Base-by-base conservation (phyloP, 2,888 invertebrate genomes). In the Volucella bombylans region DNA sequence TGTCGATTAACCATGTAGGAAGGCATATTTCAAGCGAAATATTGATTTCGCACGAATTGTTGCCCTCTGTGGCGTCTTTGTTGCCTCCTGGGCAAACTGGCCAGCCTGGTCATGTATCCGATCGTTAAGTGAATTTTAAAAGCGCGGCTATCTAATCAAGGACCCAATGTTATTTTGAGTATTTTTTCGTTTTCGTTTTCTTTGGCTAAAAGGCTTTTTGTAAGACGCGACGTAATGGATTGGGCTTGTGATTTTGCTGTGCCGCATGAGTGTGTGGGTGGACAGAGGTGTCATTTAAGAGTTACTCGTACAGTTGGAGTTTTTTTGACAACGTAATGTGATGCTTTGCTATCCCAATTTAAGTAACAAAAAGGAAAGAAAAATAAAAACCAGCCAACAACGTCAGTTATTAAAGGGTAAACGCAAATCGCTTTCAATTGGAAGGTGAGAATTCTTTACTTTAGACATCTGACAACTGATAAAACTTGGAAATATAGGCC, bases 91-190 rank as follows among this genome's bases (percentile, higher is more conserved):
- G n/a, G 4, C 45, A 52, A 15, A 10, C 43, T 77, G n/a, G 18
- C 15, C 12, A 31, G 23, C 45, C 31, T 23, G 77, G 57, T 59
- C 50, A 41, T 57, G 67, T 43, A 55, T 62, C 31, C 31, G 31
- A 31, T 68, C 9, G 81, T 77, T 81, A 85, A 85, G 85, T 85
- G 85, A 85, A 77, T 81, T 77, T 85, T 85, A 85, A 85, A 85
- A 85, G 85, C 85, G 62, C 81, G 55, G 57, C 64, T 85, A 85
- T 85, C 85, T 85, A 85, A 85, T 85, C 85, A 39, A 57, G 49
- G 77, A 55, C 61, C 62, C 72, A 85, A 85, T 85, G 85, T 72
- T 81, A 68, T 81, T 85, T 77, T 72, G 81, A 72, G 76, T 81
- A 81, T 76, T 77, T 76, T n/a, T n/a, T n/a, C n/a, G n/a, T n/a